Evolutionary conservation across 2,888 invertebrate genomes (phyloP), one percentile per base, ranked within the genome.

Genomic region (Epinotia brunnichana): DNA sequence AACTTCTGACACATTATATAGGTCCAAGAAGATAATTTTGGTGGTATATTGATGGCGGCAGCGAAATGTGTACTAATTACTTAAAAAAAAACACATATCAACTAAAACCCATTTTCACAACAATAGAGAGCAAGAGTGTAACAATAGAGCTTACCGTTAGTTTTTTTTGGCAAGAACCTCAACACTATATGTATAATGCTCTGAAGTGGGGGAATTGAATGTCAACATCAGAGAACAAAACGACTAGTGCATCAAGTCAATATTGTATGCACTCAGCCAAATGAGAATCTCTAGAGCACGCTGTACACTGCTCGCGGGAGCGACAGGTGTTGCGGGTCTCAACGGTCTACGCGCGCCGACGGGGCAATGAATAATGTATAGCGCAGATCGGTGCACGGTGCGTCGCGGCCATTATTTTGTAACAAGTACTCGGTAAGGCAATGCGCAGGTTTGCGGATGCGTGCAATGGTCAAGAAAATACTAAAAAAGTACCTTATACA

Each of bases 301-400:
- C 71, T 74, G 76, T 80, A 81, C 82, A 82, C 77, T 79, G 80
- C 80, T 77, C 76, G 77, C 74, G 74, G 62, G 75, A 71, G 75
- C 78, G 82, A 79, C 85, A 86, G 85, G 82, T 86, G 87, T 77
- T 77, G 74, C 74, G 74, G 80, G 81, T 80, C 81, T 77, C 77
- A 77, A 76, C 74, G 74, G 76, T 74, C 76, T 74, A 79, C 77
- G 79, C 79, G 79, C 77, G 79, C 75, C 81, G 80, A 82, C 80
- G 79, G 84, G 81, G 84, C 86, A 83, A 87, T 89, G 88, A 87
- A 89, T 89, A 83, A 89, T 88, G 85, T 79, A 87, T 85, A 81
- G 71, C 74, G 70, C 73, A 69, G 74, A 73, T 71, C 73, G 70
- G 74, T 74, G 74, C 75, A 74, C 69, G 74, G 77, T 66, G 75